phyloP scores from a whole-genome alignment of 2,113 vertebrate species.

The Apteryx mantelli region DNA sequence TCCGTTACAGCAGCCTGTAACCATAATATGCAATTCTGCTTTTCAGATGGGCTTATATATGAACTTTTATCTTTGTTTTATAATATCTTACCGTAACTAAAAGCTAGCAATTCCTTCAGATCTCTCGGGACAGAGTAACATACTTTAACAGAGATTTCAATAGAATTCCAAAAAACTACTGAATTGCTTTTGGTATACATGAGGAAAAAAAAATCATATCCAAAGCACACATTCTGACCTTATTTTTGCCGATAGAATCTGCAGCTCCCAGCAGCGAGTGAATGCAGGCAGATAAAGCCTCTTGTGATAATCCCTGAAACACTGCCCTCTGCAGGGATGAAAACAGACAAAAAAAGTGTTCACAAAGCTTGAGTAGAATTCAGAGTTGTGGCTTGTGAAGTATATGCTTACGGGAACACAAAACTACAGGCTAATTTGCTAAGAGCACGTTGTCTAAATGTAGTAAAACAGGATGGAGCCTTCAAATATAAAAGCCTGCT shows the following conservation, averaged over 20 bases:
- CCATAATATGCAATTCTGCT: neutral
- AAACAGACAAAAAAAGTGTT: neutral
- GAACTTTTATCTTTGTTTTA: neutral
- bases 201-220: neutral
- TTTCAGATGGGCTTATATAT: neutral
- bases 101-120: neutral
- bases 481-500: neutral
- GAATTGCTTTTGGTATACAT: neutral
- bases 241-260: conserved; percentile 94
- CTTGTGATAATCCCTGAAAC: conserved; percentile 98
- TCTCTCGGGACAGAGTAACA: neutral
- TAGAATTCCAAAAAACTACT: neutral
- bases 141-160: neutral
- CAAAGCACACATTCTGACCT: conserved; percentile 82
- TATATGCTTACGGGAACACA: neutral
- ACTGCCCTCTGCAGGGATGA: conserved; percentile 88
- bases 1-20: neutral
- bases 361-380: neutral
- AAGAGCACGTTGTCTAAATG: neutral
- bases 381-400: neutral
- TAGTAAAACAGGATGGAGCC: neutral
- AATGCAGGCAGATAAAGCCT: conserved; percentile 96
- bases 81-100: neutral
- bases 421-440: neutral
- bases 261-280: conserved; percentile 93